Percentiles rank a stretch among this genome's conserved stretches.
Conservation (phyloP, 2,888 invertebrate species). For the Gryllus longicercus region DNA sequence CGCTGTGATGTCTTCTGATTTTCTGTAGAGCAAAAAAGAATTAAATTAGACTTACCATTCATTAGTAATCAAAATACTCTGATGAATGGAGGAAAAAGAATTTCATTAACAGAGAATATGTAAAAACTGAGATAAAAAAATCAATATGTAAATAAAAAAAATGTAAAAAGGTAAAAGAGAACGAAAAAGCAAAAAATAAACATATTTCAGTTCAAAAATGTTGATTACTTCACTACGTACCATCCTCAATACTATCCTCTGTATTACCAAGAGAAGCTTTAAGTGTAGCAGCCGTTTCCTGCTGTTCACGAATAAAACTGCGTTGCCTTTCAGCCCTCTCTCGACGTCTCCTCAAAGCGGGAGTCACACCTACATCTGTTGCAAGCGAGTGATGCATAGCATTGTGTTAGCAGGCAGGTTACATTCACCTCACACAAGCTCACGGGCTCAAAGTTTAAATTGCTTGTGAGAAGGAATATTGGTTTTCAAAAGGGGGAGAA, state of each 20-base stretch:
- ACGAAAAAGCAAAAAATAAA: background rate
- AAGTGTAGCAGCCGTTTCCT: constrained; percentile 58
- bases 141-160: too few species aligned
- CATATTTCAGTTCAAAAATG: constrained; percentile 18
- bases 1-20: constrained; percentile 60
- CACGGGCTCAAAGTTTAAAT: background rate
- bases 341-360: constrained; percentile 72
- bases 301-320: constrained; percentile 77
- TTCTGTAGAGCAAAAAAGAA: constrained; percentile 46
- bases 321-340: constrained; percentile 82
- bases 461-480: too few species aligned
- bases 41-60: background rate
- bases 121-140: background rate
- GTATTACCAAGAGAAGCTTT: constrained; percentile 31
- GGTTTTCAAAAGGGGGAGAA: background rate
- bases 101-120: background rate
- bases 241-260: constrained; percentile 31
- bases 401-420: background rate
- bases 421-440: background rate
- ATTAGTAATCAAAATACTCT: background rate
- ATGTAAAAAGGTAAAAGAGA: background rate
- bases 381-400: constrained; percentile 41
- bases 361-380: constrained; percentile 70
- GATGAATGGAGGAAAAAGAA: background rate
- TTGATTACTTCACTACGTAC: constrained; percentile 25